These are phyloP conservation scores for Chaetodon trifasciatus DNA, from an alignment of 2,797 vertebrate species.

Conservation along the genomic window DNA sequence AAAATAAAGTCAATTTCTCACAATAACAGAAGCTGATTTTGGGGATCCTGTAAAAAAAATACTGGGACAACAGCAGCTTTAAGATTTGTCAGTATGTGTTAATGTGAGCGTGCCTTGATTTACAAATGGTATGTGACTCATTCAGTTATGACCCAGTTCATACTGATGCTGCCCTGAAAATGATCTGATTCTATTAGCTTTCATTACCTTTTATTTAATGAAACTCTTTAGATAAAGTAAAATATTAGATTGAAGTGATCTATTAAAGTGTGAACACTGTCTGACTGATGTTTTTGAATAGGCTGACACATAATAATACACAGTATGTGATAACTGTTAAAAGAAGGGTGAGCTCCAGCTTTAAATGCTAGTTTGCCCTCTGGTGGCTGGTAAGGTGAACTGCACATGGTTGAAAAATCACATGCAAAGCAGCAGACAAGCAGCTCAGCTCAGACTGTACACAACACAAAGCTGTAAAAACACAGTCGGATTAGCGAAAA, in stretches of 20 bases:
- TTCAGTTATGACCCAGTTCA: background rate
- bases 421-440: background rate
- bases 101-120: background rate
- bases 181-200: background rate
- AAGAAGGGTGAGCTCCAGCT: background rate
- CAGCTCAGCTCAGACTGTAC: background rate
- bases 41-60: background rate
- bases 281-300: background rate
- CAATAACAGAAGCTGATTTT: background rate
- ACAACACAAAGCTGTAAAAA: constrained; percentile 1
- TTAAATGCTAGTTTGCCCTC: constrained; percentile 46
- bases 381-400: constrained; percentile 32
- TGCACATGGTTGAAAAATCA: constrained; percentile 8
- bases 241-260: too few species aligned
- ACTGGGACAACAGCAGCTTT: background rate
- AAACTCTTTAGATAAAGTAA: background rate
- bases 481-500: background rate
- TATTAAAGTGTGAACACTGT: too few species aligned
- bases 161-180: background rate
- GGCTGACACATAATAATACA: background rate
- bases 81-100: background rate
- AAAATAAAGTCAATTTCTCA: background rate
- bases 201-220: background rate
- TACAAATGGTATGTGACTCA: background rate
- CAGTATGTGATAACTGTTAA: background rate